Evolutionary conservation across 2,113 vertebrate species (phyloP), one percentile per base, ranked within the genome.

Genomic region (Plectropomus leopardus): DNA sequence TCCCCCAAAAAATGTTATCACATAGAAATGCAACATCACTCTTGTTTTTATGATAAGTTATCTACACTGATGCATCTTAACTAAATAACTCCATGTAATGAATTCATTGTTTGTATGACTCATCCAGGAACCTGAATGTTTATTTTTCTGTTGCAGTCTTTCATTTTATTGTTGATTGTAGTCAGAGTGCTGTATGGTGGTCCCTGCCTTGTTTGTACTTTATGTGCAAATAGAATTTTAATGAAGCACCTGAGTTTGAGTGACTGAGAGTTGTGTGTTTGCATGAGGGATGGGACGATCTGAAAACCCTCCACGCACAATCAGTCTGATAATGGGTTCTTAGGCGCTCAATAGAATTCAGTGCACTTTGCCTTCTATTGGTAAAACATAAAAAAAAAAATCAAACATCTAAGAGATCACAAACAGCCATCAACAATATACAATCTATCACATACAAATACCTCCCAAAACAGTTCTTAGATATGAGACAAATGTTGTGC

Each of bases 191-290:
- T 53, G 42, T 68, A 16, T 23, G 60, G 8, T 47, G 58, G 21
- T 11, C 63, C 5, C 68, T 34, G 60, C 45, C 14, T 67, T 60
- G 36, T 77, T 82, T 88, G 68, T 34, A 36, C 55, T 53, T 76
- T 44, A 77, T 3, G 13, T 67, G 59, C 64, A 51, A 63, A 79
- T 82, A 23, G 58, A 74, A 84, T 68, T 64, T 64, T 55, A 84
- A 82, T 84, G 67, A 86, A 74, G 42, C 57, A 42, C 69, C 71
- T 16, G 53, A 60, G 53, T 71, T 73, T 59, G 32, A 67, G 17
- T 64, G 59, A 54, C 21, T 48, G 26, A 65, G 42, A 71, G 42
- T 24, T 40, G 34, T 63, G 60, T 68, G 23, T 85, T 84, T 78
- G 80, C 70, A 76, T 79, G 77, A 83, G 73, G 2, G 14, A 61